These are phyloP conservation scores for Spermophilus dauricus DNA, from an alignment of 2,113 vertebrate genomes.

Conservation along the genomic window DNA sequence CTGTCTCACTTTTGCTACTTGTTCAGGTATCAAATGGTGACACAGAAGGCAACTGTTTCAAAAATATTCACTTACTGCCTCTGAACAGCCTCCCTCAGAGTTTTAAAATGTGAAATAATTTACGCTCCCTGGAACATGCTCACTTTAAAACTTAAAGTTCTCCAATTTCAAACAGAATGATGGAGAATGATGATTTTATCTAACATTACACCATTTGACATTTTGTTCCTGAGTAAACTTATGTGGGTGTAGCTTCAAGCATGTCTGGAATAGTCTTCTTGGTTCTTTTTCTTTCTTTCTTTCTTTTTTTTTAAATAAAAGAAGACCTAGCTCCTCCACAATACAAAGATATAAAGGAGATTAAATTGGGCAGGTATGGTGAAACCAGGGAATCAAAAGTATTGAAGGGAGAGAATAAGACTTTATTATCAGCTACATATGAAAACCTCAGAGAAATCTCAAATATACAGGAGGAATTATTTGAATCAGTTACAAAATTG, in stretches of 20 bases:
- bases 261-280: neutral
- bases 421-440: neutral
- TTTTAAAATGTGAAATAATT: conserved; percentile 17
- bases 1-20: neutral
- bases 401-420: conserved; percentile 33
- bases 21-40: neutral
- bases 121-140: neutral
- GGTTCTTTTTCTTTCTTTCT: neutral
- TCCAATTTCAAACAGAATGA: neutral
- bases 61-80: neutral
- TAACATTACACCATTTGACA: neutral
- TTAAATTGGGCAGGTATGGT: neutral
- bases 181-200: neutral
- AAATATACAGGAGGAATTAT: conserved; percentile 14
- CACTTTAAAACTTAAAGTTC: neutral
- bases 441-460: neutral
- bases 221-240: neutral
- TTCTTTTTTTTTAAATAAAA: neutral
- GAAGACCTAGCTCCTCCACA: neutral
- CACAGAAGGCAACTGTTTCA: neutral
- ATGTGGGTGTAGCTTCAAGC: neutral
- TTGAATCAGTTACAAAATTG: neutral
- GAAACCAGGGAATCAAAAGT: neutral
- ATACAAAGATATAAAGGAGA: neutral
- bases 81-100: neutral